phyloP scores from a whole-genome alignment of 1,140 invertebrate species.

The Papilio dardanus region DNA sequence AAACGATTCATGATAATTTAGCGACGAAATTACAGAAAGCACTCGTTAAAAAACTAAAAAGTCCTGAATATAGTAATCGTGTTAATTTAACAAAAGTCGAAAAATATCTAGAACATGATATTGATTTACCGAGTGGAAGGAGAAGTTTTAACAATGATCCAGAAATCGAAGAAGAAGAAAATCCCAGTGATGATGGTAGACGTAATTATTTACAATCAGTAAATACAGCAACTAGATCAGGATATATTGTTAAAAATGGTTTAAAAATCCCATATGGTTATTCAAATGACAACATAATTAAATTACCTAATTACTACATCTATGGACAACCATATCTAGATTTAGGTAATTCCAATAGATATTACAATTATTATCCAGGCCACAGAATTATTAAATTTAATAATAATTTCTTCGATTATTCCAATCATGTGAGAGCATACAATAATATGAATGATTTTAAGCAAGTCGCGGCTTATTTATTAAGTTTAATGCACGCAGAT shows the following conservation, averaged over 20 bases:
- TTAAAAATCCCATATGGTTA: background rate
- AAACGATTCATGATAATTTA: background rate
- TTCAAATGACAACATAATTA: background rate
- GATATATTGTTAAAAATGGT: background rate
- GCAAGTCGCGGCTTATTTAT: background rate
- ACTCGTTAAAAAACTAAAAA: background rate
- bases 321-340: background rate
- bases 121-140: background rate
- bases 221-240: background rate
- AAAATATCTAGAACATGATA: background rate
- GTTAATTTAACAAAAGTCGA: background rate
- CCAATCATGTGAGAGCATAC: background rate
- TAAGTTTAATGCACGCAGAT: background rate
- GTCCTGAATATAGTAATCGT: background rate
- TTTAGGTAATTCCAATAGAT: background rate
- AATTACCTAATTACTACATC: background rate
- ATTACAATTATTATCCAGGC: background rate
- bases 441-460: background rate
- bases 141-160: background rate
- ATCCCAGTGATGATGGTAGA: background rate
- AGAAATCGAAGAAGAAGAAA: background rate
- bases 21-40: background rate
- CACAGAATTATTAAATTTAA: background rate
- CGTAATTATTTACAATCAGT: background rate
- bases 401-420: constrained; percentile 4